phyloP scores from a whole-genome alignment of 2,888 invertebrate species.

The Temnothorax unifasciatus region DNA sequence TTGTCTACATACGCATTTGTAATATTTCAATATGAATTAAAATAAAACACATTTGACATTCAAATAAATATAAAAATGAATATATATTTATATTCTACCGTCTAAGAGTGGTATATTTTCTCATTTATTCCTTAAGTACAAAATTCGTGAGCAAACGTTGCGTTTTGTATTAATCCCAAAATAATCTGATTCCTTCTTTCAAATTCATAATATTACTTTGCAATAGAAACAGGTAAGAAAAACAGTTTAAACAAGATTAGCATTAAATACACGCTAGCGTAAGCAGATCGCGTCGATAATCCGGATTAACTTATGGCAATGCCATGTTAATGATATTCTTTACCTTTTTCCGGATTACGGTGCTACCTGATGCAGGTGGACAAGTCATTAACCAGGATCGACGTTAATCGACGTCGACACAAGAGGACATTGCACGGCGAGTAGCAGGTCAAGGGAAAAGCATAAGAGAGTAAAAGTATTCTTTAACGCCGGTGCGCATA shows the following conservation, averaged over 20 bases:
- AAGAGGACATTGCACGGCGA: neutral
- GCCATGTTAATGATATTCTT: conserved; percentile 5
- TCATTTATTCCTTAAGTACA: neutral
- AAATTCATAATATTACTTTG: neutral
- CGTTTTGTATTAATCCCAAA: neutral
- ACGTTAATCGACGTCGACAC: neutral
- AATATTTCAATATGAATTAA: conserved; percentile 3
- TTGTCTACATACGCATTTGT: neutral
- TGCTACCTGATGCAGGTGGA: neutral
- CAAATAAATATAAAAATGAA: neutral
- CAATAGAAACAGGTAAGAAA: neutral
- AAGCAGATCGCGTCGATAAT: conserved; percentile 4
- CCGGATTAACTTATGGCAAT: conserved; percentile 12
- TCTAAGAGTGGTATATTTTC: neutral
- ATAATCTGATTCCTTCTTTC: neutral
- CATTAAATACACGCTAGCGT: neutral
- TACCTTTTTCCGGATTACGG: neutral
- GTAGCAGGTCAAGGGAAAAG: conserved; percentile 6
- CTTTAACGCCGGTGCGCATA: neutral
- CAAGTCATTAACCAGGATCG: conserved; percentile 12
- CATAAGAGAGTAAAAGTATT: conserved; percentile 33
- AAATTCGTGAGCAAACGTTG: neutral
- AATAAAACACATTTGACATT: neutral
- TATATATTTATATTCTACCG: neutral
- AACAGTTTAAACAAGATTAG: conserved; percentile 18